Base-by-base conservation (phyloP, 2,113 vertebrate genomes). In the Hippocampus guttulatus region DNA sequence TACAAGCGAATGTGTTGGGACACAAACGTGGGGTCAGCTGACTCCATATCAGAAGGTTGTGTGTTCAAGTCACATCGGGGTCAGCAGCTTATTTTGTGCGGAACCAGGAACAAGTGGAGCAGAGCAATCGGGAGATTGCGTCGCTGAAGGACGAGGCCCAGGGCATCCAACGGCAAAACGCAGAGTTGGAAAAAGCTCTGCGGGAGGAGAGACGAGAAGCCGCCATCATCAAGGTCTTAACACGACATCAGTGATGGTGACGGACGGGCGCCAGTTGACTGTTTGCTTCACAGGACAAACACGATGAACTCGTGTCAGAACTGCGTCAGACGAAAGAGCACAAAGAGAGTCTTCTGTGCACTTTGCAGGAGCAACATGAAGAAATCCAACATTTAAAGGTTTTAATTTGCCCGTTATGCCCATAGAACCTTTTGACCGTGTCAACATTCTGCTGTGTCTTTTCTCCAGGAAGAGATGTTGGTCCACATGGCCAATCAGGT, bases 51-150 rank as follows among this genome's bases (percentile, higher is more conserved):
- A 54, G 52, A 54, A 54, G 52, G 52, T n/a, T 55, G 52, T 8
- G 52, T 55, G 52, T 55, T 55, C 52, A 55, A 55, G 0, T 55
- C 52, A 55, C 52, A 8, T 55, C 52, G 10, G 52, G 52, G 52
- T 55, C 52, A 55, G 2, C 9, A 9, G n/a, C 47, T 2, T 20
- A 14, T 18, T 18, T 51, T 58, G 10, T 66, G 54, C 8, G 55
- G 70, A 25, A 64, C 2, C 75, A 93, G 93, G 92, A 93, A 1
- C 87, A 93, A 60, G 75, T 90, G 0, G 90, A 91, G 0, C 80
- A 87, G 82, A 82, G 84, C 64, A 78, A 82, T 0, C 87, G 68
- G 0, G 89, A 92, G 73, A 92, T 79, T 47, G 82, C 75, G 0
- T 79, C 84, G 1, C 74, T 92, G 63, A 79, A 77, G 62, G 80